Evolutionary conservation across 2,113 vertebrate species (phyloP), one percentile per base, ranked within the genome.

Genomic region (Sapayoa aenigma): DNA sequence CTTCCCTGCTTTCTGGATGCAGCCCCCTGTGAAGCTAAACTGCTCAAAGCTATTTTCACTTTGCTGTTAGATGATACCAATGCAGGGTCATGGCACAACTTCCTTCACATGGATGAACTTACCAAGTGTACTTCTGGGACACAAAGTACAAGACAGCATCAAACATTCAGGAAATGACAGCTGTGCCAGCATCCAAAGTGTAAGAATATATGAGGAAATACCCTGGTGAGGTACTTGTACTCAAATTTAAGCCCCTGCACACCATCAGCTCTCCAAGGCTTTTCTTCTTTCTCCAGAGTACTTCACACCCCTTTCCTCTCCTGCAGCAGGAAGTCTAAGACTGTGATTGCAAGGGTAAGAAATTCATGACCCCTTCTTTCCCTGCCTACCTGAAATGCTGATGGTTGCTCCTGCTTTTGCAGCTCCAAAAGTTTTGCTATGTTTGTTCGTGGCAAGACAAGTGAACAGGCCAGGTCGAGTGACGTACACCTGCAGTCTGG

Each of bases 401-500:
- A 99, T 97, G 46, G 97, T 98, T 24, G 99, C 99, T 5, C 99
- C 98, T 2, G 99, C 98, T 97, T 99, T 99, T 65, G 98, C 99
- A 0, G 98, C 99, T 79, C 98, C 99, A 14, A 98, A 98, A 47
- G 98, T 99, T n/a, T 99, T 99, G 27, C 98, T 99, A 65, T 99
- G 99, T 53, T 98, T 98, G 93, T 99, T 99, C 5, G 98, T 99
- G 66, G 99, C 99, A 31, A 99, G 97, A 58, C 99, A 99, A 7
- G 99, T 99, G 95, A 99, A 99, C 37, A 99, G 98, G 58, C 99
- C 98, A 3, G 99, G 99, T 71, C 98, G 98, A 49, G 98, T 99
- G 84, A 99, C 98, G 0, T 98, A 98, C 49, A 99, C 98, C 63
- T 98, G 98, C 23, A 99, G 97, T 62, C 98, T 97, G 16, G 99